These are phyloP conservation scores for Trissoscelio sp. DNA, from an alignment of 2,888 invertebrate genomes.

Conservation along the genomic window DNA sequence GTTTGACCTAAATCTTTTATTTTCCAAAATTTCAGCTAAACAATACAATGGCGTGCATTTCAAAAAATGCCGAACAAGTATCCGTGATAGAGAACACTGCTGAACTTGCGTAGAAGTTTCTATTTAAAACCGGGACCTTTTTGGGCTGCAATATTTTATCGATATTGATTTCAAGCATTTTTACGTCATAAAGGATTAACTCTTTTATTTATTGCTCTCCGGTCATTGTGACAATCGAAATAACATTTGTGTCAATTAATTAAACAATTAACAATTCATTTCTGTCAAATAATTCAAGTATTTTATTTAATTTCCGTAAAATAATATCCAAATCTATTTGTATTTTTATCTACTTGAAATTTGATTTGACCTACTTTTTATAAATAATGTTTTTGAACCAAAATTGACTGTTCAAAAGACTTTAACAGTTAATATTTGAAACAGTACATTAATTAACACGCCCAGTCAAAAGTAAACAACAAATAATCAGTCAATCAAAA, in stretches of 20 bases:
- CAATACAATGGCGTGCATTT: conserved; percentile 6
- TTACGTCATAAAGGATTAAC: conserved; percentile 8
- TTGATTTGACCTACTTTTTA: no score
- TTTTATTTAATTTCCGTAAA: no score
- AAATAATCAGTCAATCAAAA: not conserved
- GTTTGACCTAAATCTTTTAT: conserved; percentile 11
- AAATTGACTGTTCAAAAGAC: no score
- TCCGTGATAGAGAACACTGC: conserved; percentile 4
- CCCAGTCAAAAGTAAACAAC: not conserved
- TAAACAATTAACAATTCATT: not conserved
- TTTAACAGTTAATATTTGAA: no score
- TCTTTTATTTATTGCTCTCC: not conserved
- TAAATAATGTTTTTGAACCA: no score
- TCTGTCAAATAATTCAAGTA: no score
- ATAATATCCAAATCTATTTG: no score
- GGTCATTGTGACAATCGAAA: not conserved
- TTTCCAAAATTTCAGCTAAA: not conserved
- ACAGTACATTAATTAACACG: not conserved
- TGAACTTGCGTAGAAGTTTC: conserved; percentile 13
- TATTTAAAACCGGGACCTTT: conserved; percentile 20
- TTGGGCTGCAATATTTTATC: conserved; percentile 6
- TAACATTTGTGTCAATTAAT: not conserved
- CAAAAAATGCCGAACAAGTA: conserved; percentile 7
- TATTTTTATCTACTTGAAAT: no score
- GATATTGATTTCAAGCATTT: conserved; percentile 14